phyloP scores from a whole-genome alignment of 2,113 vertebrate species.

The Neopipo cinnamomea region DNA sequence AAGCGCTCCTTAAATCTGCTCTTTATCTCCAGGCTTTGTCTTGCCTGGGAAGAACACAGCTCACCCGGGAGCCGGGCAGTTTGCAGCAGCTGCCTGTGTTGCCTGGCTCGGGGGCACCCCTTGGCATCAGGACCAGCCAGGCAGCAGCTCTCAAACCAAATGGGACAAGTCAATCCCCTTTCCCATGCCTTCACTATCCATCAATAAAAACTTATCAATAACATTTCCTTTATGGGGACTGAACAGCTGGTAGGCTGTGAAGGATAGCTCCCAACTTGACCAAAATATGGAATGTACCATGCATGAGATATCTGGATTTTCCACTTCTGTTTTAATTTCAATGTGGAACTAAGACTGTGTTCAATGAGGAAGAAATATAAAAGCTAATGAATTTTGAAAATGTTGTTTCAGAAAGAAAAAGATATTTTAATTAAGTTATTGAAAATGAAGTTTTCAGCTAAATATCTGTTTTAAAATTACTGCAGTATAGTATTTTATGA shows the following conservation, averaged over 20 bases:
- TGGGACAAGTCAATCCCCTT: too few species aligned
- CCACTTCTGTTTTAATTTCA: background rate
- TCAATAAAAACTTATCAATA: background rate
- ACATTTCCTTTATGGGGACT: background rate
- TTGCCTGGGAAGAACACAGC: background rate
- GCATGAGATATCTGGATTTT: background rate
- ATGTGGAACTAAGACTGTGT: background rate
- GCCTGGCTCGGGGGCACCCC: background rate
- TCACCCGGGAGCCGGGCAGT: background rate
- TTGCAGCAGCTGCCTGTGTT: background rate
- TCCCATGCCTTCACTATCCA: background rate
- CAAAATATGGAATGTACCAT: background rate
- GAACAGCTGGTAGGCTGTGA: background rate
- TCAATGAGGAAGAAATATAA: background rate
- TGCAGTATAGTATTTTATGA: background rate
- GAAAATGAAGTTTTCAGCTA: background rate
- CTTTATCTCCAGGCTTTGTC: constrained; percentile 31
- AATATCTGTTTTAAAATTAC: background rate
- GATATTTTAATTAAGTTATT: background rate
- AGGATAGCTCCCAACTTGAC: background rate
- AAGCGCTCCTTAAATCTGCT: background rate
- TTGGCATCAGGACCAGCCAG: background rate
- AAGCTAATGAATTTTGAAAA: background rate
- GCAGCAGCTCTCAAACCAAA: background rate
- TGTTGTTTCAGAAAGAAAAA: background rate